Percentiles rank a stretch among this genome's conserved stretches.
These are phyloP conservation scores for Epinephelus malabaricus DNA, from an alignment of 2,797 vertebrate genomes.

Conservation along the genomic window DNA sequence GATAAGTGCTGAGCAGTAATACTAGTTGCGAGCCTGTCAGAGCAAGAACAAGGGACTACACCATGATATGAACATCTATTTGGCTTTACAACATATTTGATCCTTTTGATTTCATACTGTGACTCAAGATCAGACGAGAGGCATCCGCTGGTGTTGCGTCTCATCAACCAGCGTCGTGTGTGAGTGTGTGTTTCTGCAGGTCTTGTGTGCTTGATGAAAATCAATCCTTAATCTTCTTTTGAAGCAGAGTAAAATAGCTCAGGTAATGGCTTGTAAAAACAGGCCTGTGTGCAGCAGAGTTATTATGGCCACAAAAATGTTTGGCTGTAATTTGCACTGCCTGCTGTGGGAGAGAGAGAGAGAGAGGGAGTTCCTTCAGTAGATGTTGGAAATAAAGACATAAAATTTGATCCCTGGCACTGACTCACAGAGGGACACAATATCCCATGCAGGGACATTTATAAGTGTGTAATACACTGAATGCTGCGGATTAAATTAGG, in stretches of 20 bases:
- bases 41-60: slow-evolving; percentile 38
- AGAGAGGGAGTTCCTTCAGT: neutral
- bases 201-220: slow-evolving; percentile 6
- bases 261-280: slow-evolving; percentile 32
- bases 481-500: neutral
- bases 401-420: neutral
- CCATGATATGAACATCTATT: slow-evolving; percentile 6
- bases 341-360: neutral
- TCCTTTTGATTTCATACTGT: slow-evolving; percentile 15
- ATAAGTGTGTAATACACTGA: neutral
- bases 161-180: neutral
- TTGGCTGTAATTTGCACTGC: neutral
- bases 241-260: slow-evolving; percentile 1
- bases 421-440: neutral
- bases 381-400: neutral
- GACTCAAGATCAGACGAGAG: slow-evolving; percentile 57
- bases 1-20: slow-evolving; percentile 37
- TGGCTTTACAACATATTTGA: neutral
- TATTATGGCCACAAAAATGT: slow-evolving; percentile 3
- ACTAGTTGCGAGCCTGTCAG: slow-evolving; percentile 41
- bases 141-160: neutral
- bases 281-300: slow-evolving; percentile 18
- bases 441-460: neutral
- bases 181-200: slow-evolving; percentile 30
- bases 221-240: neutral